phyloP scores from a whole-genome alignment of 2,888 invertebrate genomes.

The Drosophila helvetica region DNA sequence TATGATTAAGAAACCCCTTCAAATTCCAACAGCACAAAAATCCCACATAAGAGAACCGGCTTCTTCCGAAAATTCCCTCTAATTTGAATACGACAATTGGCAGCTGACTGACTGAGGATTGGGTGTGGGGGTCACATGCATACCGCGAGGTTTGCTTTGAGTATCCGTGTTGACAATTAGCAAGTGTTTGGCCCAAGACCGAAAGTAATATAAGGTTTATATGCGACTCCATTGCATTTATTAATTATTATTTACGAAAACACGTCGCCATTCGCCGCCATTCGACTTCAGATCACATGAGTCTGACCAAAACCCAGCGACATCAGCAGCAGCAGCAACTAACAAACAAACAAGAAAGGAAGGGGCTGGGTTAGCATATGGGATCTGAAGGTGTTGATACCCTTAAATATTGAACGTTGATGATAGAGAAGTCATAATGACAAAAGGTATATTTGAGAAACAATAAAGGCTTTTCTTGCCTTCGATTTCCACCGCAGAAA shows the following conservation, averaged over 20 bases:
- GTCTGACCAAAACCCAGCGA: slow-evolving; percentile 27
- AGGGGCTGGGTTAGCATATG: not conserved
- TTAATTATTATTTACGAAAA: slow-evolving; percentile 48
- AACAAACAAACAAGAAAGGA: slow-evolving; percentile 1
- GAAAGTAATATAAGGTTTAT: slow-evolving; percentile 28
- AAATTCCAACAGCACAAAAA: slow-evolving; percentile 20
- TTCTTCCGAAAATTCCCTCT: slow-evolving; percentile 16
- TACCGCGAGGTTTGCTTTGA: not conserved
- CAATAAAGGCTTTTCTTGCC: no score
- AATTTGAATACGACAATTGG: slow-evolving; percentile 15
- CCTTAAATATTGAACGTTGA: not conserved
- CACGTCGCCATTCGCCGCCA: slow-evolving; percentile 40
- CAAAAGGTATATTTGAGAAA: no score
- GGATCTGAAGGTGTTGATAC: not conserved
- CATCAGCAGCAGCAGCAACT: not conserved
- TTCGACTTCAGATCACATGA: slow-evolving; percentile 63
- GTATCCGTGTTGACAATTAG: slow-evolving; percentile 68
- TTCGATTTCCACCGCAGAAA: no score
- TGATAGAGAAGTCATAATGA: not conserved
- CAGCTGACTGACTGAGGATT: not conserved
- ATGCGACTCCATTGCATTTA: slow-evolving; percentile 60
- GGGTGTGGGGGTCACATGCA: slow-evolving; percentile 15
- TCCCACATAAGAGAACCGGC: slow-evolving; percentile 49
- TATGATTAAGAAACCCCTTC: slow-evolving; percentile 28
- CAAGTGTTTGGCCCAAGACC: slow-evolving; percentile 50